phyloP scores from a whole-genome alignment of 2,888 invertebrate genomes.

The Megaustenia siamemsis region DNA sequence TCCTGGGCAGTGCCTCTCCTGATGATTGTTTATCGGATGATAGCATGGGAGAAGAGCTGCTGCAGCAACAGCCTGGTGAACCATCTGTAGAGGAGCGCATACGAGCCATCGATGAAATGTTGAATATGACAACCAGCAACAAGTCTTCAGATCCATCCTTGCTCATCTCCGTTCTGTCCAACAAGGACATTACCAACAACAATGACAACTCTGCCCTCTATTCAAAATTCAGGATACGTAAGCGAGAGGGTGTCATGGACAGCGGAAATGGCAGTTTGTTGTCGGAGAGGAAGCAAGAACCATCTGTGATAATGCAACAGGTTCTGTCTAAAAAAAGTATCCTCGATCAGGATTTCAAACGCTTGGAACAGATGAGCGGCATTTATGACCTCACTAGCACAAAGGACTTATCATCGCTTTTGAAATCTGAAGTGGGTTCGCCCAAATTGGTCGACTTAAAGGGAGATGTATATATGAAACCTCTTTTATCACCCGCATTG shows the following conservation, averaged over 20 bases:
- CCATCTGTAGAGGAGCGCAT: conserved; percentile 93
- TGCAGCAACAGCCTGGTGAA: conserved; percentile 51
- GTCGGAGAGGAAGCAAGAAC: conserved; percentile 85
- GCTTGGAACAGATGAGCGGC: conserved; percentile 90
- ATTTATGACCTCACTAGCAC: conserved; percentile 85
- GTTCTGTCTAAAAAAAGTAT: conserved; percentile 93
- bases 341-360: conserved; percentile 96
- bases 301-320: conserved; percentile 95
- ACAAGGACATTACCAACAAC: conserved; percentile 57
- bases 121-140: conserved; percentile 52
- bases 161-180: conserved; percentile 34
- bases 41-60: conserved; percentile 54
- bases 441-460: conserved; percentile 1
- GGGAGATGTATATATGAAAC: conserved; percentile 9
- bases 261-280: conserved; percentile 49
- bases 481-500: conserved; percentile 15
- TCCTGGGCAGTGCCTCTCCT: conserved; percentile 26
- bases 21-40: conserved; percentile 42
- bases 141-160: conserved; percentile 53
- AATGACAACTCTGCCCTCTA: conserved; percentile 63
- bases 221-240: conserved; percentile 78
- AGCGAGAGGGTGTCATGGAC: conserved; percentile 70
- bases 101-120: conserved; percentile 87
- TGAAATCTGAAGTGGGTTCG: conserved; percentile 6
- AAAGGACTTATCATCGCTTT: conserved; percentile 58